Percentiles rank a stretch among this genome's conserved stretches.
Conservation (phyloP, 2,888 invertebrate genomes). For the Pristionchus mayeri region DNA sequence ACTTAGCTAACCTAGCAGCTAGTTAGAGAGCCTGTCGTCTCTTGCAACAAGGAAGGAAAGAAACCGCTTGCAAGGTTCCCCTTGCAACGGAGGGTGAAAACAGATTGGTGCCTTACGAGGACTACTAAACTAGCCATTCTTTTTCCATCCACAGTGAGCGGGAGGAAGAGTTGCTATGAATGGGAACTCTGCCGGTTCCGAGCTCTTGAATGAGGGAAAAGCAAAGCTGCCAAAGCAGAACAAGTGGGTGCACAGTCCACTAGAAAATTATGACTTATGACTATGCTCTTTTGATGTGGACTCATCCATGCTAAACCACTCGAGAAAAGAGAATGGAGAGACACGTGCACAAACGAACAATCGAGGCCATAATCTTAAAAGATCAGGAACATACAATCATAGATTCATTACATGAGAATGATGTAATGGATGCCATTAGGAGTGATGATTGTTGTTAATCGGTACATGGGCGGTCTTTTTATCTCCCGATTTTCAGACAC, state of each 20-base stretch:
- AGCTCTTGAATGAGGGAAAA: background rate
- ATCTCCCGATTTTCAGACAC: too few relatives aligned
- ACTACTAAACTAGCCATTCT: background rate
- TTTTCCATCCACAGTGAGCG: background rate
- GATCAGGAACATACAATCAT: too few relatives aligned
- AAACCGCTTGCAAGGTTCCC: background rate
- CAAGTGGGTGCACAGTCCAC: background rate
- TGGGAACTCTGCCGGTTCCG: slow-evolving; percentile 23
- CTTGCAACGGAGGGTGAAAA: background rate
- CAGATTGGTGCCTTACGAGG: slow-evolving; percentile 15
- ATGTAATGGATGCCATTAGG: too few relatives aligned
- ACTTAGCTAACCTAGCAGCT: background rate
- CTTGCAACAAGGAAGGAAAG: slow-evolving; percentile 19
- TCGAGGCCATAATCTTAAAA: too few relatives aligned
- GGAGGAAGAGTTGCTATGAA: background rate
- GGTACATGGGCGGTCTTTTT: too few relatives aligned
- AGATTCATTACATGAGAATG: too few relatives aligned
- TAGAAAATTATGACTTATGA: background rate
- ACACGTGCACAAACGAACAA: too few relatives aligned
- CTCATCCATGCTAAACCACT: too few relatives aligned
- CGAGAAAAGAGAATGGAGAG: too few relatives aligned
- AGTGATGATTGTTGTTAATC: too few relatives aligned
- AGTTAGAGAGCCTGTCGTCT: background rate
- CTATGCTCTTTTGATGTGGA: too few relatives aligned
- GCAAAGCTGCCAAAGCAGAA: background rate